Evolutionary conservation across 2,888 invertebrate genomes (phyloP).

Genomic region (Coelopa pilipes): DNA sequence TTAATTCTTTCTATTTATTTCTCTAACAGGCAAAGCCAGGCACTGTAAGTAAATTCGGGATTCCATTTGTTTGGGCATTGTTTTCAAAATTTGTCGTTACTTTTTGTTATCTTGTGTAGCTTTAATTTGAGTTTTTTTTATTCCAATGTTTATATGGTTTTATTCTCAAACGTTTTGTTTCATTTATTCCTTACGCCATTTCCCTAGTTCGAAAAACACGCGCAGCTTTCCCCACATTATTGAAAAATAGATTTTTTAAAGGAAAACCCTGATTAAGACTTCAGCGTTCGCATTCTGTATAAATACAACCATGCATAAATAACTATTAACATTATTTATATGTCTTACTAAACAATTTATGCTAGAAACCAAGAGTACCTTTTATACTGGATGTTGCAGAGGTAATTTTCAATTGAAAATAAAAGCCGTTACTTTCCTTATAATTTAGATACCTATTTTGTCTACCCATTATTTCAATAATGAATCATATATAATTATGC

Average conservation of each 20-base stretch:
- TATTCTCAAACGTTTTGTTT: conserved; percentile 17
- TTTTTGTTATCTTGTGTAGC: conserved; percentile 29
- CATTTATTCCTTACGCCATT: conserved; percentile 1
- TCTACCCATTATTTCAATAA: too few species aligned
- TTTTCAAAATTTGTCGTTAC: conserved; percentile 29
- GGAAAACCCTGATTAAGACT: too few species aligned
- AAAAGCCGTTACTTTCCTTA: too few species aligned
- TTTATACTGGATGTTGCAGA: conserved; percentile 57
- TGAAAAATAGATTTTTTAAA: too few species aligned
- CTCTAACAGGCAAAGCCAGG: conserved; percentile 71
- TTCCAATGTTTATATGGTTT: conserved; percentile 27
- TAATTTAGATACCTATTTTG: too few species aligned
- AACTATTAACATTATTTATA: background rate
- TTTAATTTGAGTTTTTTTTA: conserved; percentile 31
- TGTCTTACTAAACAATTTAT: conserved; percentile 23
- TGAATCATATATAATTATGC: too few species aligned
- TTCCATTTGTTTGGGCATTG: conserved; percentile 27
- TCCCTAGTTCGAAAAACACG: background rate
- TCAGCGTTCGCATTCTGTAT: background rate
- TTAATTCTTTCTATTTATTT: conserved; percentile 42
- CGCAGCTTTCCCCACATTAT: background rate
- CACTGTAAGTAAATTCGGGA: conserved; percentile 70
- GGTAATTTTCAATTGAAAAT: conserved; percentile 49
- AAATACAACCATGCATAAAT: background rate
- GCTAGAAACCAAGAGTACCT: conserved; percentile 57